Base-by-base conservation (phyloP, 2,888 invertebrate genomes). In the Enchytraeus crypticus region DNA sequence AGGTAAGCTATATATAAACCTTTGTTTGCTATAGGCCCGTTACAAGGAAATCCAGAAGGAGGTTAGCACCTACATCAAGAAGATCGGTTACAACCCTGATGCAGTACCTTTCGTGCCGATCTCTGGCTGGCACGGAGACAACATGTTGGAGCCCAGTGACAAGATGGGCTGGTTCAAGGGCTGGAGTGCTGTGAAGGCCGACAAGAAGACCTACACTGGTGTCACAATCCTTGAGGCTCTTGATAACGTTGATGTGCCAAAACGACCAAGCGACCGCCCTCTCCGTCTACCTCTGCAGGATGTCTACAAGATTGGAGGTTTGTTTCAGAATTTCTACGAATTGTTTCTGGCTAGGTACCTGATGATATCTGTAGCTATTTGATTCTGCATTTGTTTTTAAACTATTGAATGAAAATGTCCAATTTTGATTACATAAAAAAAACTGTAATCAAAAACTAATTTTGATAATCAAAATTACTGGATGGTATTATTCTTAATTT, bases 71-170 rank as follows among this genome's bases (percentile, higher is more conserved):
- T 98, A 97, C 87, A 93, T 98, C 81, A 98, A 98, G 86, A 98
- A 97, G 84, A 95, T 98, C 75, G 98, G 98, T 82, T 98, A 97
- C 86, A 97, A 97, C 82, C 95, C 97, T 67, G 88, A 89, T 72
- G 87, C 90, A 57, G 96, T 98, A 73, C 88, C 97, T 69, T 97
- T 97, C 83, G 95, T 98, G 67, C 98, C 98, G 78, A 97, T 99
- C 82, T 98, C 97, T 76, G 98, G 98, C 76, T 98, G 96, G 96
- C 91, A 96, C 81, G 98, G 98, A 80, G 98, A 99, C 84, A 99
- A 98, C 87, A 97, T 99, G 96, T 84, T 98, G 83, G 97, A 97
- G 84, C 80, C 87, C 66, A 93, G 93, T 60, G 83, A 84, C 75
- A 97, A 96, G 83, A 97, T 95, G 92, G 83, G 86, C 70, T 79